These are phyloP conservation scores for Eupeodes corollae DNA, from an alignment of 1,140 invertebrate genomes.

Conservation along the genomic window DNA sequence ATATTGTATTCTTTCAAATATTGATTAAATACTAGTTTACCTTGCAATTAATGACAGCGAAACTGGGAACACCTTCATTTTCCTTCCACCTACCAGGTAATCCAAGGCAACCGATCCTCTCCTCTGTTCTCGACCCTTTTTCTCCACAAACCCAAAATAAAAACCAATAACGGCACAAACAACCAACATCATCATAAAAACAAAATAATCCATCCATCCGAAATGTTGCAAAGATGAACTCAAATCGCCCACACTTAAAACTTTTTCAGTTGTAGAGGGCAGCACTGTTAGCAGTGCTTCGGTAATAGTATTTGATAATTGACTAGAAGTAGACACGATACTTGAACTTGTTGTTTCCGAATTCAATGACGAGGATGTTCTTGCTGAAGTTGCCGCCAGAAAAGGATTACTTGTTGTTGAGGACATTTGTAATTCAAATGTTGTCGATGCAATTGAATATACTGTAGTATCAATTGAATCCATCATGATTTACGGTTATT, in stretches of 20 bases:
- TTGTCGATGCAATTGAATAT: no score
- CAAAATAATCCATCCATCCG: constrained; percentile 52
- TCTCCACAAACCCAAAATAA: constrained; percentile 60
- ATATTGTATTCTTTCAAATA: no score
- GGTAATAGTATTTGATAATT: no score
- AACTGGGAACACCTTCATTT: constrained; percentile 70
- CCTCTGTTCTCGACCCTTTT: constrained; percentile 40
- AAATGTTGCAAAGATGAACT: constrained; percentile 47
- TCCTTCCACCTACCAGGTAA: constrained; percentile 73
- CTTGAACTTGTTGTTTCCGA: constrained; percentile 53
- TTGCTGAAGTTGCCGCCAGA: no score
- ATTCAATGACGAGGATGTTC: no score
- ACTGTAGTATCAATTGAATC: no score
- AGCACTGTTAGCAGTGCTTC: constrained; percentile 24
- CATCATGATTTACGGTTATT: no score
- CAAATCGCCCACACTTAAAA: constrained; percentile 38
- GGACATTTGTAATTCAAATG: no score
- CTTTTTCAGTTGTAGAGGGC: no score
- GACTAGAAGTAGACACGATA: constrained; percentile 12
- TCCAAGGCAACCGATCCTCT: constrained; percentile 42
- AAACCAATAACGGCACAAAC: constrained; percentile 55
- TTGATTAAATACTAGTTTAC: no score
- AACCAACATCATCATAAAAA: constrained; percentile 59
- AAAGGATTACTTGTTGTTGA: no score
- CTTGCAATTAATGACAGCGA: constrained; percentile 71